Percentiles rank a stretch among this genome's conserved stretches.
Evolutionary conservation across 1,140 invertebrate genomes (phyloP).

Genomic region (Phymorhynchus buccinoides): DNA sequence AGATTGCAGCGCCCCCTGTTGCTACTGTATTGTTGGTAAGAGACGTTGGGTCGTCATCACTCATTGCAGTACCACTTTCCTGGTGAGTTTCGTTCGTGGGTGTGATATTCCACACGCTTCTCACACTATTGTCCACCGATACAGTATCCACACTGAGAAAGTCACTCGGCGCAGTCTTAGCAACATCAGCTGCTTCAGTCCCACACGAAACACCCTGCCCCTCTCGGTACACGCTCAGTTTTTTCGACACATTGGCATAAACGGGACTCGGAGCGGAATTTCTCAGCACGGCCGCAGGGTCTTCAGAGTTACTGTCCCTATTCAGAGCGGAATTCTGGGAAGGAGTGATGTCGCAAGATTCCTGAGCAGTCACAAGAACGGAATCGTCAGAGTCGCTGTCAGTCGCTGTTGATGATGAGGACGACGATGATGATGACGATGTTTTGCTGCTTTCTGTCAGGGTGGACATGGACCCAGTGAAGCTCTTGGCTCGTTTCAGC

Average conservation of each 20-base stretch:
- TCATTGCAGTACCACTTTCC: neutral
- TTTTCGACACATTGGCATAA: neutral
- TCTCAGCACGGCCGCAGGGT: conserved; percentile 10
- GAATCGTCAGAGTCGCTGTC: conserved; percentile 18
- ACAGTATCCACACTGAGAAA: neutral
- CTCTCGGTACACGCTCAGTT: neutral
- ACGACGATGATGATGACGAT: neutral
- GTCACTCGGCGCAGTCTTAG: neutral
- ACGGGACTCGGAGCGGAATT: neutral
- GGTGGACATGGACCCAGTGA: conserved; percentile 20
- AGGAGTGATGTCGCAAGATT: neutral
- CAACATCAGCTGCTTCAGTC: neutral
- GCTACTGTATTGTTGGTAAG: neutral
- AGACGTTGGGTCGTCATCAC: neutral
- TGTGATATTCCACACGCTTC: conserved; percentile 22
- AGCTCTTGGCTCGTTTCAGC: conserved; percentile 24
- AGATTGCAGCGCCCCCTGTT: neutral
- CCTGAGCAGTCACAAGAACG: neutral
- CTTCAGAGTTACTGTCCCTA: conserved; percentile 2
- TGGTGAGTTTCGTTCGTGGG: neutral
- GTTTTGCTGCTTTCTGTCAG: neutral
- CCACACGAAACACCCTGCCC: neutral
- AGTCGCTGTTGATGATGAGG: neutral
- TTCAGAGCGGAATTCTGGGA: conserved; percentile 15
- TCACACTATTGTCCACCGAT: conserved; percentile 1